Percentiles rank a stretch among this genome's conserved stretches.
Evolutionary conservation across 1,140 invertebrate species (phyloP).

Genomic region (Papilio xuthus): DNA sequence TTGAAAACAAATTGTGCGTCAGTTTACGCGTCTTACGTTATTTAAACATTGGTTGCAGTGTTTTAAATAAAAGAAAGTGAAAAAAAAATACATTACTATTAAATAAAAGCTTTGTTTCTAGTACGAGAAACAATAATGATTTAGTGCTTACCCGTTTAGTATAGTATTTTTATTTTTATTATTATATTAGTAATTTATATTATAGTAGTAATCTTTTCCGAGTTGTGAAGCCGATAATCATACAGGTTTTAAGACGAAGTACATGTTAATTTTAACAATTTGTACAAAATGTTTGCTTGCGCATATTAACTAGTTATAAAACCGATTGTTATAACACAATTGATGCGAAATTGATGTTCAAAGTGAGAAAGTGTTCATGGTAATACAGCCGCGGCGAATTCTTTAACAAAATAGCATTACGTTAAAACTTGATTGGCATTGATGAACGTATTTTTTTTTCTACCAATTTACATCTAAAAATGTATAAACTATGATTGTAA

Average conservation of each 20-base stretch:
- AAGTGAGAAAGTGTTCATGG: slow-evolving; percentile 43
- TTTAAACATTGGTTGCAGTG: neutral
- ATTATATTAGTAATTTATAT: too few relatives aligned
- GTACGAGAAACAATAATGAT: neutral
- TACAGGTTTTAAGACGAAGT: too few relatives aligned
- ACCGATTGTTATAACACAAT: slow-evolving; percentile 32
- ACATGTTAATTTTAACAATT: neutral
- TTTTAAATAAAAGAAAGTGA: neutral
- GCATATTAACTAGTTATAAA: neutral
- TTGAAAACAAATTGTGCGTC: neutral
- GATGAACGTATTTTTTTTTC: neutral
- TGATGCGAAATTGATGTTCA: slow-evolving; percentile 58
- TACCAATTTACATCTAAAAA: neutral
- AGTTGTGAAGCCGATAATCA: too few relatives aligned
- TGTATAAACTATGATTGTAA: neutral
- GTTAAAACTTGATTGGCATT: slow-evolving; percentile 46
- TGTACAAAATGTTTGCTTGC: slow-evolving; percentile 2
- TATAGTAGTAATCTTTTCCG: too few relatives aligned
- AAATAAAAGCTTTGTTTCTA: too few relatives aligned
- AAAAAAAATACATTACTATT: too few relatives aligned
- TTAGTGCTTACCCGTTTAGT: neutral
- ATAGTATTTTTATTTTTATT: neutral
- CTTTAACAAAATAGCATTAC: slow-evolving; percentile 44
- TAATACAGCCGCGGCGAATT: slow-evolving; percentile 42
- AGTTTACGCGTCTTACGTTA: too few relatives aligned